Conservation (phyloP, 2,888 invertebrate species). For the Allolobophora icterica region DNA sequence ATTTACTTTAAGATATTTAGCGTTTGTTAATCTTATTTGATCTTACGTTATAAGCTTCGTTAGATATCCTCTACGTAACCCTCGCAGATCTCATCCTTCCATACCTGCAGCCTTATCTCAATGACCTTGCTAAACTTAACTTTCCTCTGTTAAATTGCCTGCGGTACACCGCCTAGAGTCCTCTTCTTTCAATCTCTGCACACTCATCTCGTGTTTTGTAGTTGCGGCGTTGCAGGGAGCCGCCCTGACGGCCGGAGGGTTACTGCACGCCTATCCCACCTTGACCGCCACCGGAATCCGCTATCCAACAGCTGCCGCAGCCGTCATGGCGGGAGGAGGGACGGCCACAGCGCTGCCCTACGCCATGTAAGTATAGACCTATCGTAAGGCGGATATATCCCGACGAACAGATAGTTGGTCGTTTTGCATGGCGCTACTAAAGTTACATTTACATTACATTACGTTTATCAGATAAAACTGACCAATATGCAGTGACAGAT, state of each 20-base stretch:
- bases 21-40: too few species aligned
- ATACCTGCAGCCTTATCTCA: too few species aligned
- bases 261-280: slow-evolving; percentile 14
- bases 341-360: neutral
- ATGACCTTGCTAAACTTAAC: neutral
- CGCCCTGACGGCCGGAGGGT: slow-evolving; percentile 12
- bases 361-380: slow-evolving; percentile 24
- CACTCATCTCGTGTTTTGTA: neutral
- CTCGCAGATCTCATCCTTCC: too few species aligned
- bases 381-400: too few species aligned
- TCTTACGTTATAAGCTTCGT: too few species aligned
- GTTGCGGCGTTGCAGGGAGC: slow-evolving; percentile 20
- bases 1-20: too few species aligned
- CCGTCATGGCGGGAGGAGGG: slow-evolving; percentile 21
- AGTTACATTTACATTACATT: too few species aligned
- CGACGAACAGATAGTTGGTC: too few species aligned
- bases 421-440: too few species aligned
- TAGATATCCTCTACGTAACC: too few species aligned
- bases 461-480: too few species aligned
- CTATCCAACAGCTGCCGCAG: neutral
- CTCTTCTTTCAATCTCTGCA: neutral
- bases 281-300: neutral
- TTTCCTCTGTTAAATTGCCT: neutral
- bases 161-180: neutral
- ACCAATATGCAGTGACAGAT: too few species aligned